These are phyloP conservation scores for Pomacea canaliculata DNA, from an alignment of 2,888 invertebrate species.

Conservation along the genomic window DNA sequence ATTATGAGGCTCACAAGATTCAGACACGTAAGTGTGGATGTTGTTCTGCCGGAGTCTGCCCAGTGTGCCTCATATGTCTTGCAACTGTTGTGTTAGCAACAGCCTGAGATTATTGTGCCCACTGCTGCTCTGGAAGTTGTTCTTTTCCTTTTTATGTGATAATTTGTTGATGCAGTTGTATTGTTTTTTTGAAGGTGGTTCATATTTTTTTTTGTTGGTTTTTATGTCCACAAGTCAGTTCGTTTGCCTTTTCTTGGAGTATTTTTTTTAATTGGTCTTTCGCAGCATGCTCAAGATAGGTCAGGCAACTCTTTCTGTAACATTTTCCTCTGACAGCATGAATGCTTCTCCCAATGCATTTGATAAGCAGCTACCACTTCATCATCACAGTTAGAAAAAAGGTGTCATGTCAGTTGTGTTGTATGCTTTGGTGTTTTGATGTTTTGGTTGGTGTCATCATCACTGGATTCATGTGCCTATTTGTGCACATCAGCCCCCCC, in stretches of 20 bases:
- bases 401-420: background rate
- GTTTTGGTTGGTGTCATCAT: background rate
- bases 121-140: background rate
- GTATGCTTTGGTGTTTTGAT: background rate
- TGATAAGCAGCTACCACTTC: background rate
- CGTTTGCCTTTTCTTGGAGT: too few species aligned
- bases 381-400: background rate
- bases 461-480: background rate
- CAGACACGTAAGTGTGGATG: slow-evolving; percentile 80
- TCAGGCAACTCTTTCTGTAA: background rate
- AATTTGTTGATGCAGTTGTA: background rate
- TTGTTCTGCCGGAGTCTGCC: background rate
- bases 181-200: background rate
- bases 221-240: background rate
- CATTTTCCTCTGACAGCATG: background rate
- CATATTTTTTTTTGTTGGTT: background rate
- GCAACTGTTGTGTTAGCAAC: background rate
- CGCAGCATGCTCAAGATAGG: too few species aligned
- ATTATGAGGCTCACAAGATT: slow-evolving; percentile 83
- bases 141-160: background rate
- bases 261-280: too few species aligned
- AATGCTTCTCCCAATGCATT: background rate
- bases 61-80: background rate
- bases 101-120: background rate
- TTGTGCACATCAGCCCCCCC: too few species aligned